phyloP scores from a whole-genome alignment of 1,140 invertebrate species.

The Hydropsyche tenuis region DNA sequence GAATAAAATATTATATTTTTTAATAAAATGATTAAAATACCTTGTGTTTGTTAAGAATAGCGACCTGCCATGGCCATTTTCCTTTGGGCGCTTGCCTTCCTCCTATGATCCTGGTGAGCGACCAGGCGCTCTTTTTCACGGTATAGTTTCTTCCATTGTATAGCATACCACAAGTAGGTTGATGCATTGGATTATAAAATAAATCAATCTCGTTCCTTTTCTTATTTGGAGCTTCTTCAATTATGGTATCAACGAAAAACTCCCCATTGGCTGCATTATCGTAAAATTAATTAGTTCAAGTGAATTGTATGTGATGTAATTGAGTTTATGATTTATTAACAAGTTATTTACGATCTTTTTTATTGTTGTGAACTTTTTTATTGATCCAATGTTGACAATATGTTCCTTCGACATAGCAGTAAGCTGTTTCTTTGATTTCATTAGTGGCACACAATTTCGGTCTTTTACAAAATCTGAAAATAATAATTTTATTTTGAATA shows the following conservation, averaged over 20 bases:
- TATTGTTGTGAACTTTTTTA: conserved; percentile 62
- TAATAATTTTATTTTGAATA: conserved; percentile 19
- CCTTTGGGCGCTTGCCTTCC: conserved; percentile 77
- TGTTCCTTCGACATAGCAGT: conserved; percentile 82
- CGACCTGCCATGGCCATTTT: conserved; percentile 94
- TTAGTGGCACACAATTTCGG: conserved; percentile 75
- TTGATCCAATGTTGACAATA: conserved; percentile 80
- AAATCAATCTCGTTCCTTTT: conserved; percentile 42
- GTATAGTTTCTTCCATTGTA: conserved; percentile 37
- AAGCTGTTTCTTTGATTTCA: conserved; percentile 79
- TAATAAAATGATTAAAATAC: conserved; percentile 55
- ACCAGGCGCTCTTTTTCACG: conserved; percentile 43
- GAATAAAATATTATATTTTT: background rate
- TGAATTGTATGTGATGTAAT: background rate
- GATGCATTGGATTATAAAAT: conserved; percentile 4
- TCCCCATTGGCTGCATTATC: conserved; percentile 38
- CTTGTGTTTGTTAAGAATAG: conserved; percentile 81
- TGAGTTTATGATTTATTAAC: conserved; percentile 16
- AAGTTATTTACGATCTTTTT: conserved; percentile 50
- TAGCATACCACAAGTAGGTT: conserved; percentile 37
- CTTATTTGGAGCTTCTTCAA: conserved; percentile 40
- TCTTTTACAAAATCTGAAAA: conserved; percentile 74
- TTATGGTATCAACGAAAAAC: conserved; percentile 42
- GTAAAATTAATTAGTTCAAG: background rate
- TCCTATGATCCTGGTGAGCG: conserved; percentile 83